phyloP scores from a whole-genome alignment of 2,797 vertebrate species.

The Syngnathus rostellatus region DNA sequence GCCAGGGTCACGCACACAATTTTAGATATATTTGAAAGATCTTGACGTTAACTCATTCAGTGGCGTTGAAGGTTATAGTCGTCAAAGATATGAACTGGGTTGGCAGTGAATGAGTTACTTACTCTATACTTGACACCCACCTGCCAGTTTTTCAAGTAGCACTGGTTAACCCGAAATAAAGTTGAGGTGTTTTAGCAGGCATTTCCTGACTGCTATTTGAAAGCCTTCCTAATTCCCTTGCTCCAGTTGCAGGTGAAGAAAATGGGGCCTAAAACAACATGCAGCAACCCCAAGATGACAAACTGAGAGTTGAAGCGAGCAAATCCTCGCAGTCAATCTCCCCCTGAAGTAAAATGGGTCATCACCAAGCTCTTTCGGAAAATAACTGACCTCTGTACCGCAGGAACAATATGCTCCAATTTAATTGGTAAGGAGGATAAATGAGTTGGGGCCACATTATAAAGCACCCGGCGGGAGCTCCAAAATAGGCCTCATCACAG shows the following conservation, averaged over 20 bases:
- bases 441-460: conserved; percentile 56
- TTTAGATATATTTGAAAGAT: no score
- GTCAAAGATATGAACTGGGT: no score
- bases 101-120: no score
- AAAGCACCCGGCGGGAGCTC: conserved; percentile 55
- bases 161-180: no score
- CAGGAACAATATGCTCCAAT: conserved; percentile 54
- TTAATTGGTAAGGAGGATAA: conserved; percentile 61
- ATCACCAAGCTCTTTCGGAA: conserved; percentile 51
- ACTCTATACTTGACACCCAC: no score
- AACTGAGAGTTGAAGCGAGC: conserved; percentile 11
- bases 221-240: not conserved
- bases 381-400: conserved; percentile 64
- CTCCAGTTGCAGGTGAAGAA: not conserved
- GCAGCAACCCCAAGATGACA: no score
- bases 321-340: conserved; percentile 23
- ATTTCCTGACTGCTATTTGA: not conserved
- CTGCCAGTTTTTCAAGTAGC: no score
- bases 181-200: no score
- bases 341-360: conserved; percentile 44
- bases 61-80: no score
- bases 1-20: no score
- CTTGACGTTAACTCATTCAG: no score
- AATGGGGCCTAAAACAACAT: not conserved
- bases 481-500: conserved; percentile 57